Base-by-base conservation (phyloP, 2,797 vertebrate species). In the Miichthys miiuy region DNA sequence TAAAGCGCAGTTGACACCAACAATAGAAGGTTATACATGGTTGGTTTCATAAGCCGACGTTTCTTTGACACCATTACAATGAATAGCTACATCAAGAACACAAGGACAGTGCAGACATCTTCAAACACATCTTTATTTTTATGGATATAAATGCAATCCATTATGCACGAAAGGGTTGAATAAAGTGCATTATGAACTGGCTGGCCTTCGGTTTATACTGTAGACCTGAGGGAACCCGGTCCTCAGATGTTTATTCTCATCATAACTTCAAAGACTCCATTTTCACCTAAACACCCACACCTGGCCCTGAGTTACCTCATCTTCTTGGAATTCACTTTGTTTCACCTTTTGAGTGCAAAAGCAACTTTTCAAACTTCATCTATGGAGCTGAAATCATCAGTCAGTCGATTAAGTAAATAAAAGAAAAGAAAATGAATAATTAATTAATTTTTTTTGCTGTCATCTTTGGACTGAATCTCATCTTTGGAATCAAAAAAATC, bases 221-320 rank as follows among this genome's bases (percentile, higher is more conserved):
- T 1, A 30, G 30, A 38, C 34, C 5, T 4, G 8, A 47, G 18
- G 30, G 3, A 13, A 63, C n/a, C 27, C 8, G 34, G 34, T 38
- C 34, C 34, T 65, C 62, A 66, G 42, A 66, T 0, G 1, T 68
- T 54, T 61, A 61, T 30, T 61, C n/a, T 23, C 48, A 55, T 11
- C 23, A 16, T 41, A 38, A 57, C 18, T 56, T 64, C 14, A 64
- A 77, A 62, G 46, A 67, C 17, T n/a, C 2, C 16, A 25, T 42
- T 61, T 67, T 30, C 21, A 61, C 64, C 18, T 30, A 42, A 66
- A 58, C 23, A 16, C 18, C 46, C 56, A 70, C 27, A 23, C 16
- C 14, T 30, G 46, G 16, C 46, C 46, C 46, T 6, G 16, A 25
- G 68, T n/a, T 20, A 21, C 11, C 11, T 61, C 34, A 1, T 44